Conservation (phyloP, 2,797 vertebrate genomes). For the Phylloscopus collybita region DNA sequence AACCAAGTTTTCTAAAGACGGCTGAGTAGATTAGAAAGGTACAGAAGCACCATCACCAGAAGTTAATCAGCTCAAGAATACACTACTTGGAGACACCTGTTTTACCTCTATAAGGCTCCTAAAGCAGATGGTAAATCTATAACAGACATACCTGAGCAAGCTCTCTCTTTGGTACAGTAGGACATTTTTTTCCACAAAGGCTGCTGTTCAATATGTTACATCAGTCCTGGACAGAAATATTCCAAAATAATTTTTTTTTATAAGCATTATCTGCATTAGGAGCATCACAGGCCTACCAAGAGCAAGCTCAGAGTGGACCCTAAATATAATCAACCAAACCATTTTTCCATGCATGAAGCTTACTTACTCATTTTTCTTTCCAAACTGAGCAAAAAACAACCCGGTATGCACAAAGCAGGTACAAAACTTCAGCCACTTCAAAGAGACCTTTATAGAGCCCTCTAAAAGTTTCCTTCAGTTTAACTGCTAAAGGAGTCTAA, state of each 20-base stretch:
- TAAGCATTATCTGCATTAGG: background rate
- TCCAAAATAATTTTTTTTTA: slow-evolving; percentile 43
- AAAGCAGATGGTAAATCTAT: background rate
- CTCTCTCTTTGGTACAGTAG: slow-evolving; percentile 54
- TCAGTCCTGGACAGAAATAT: slow-evolving; percentile 49
- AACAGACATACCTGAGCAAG: slow-evolving; percentile 30
- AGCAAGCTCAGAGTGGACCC: background rate
- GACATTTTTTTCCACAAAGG: slow-evolving; percentile 40
- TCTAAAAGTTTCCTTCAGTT: background rate
- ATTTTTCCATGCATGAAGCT: background rate
- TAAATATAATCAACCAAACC: background rate
- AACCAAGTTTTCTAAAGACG: background rate
- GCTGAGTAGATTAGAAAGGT: background rate
- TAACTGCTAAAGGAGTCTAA: background rate
- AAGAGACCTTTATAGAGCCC: background rate
- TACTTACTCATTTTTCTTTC: background rate
- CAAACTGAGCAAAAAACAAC: background rate
- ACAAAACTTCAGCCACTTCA: background rate
- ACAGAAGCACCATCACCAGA: background rate
- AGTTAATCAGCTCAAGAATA: background rate
- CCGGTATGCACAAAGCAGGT: accelerated
- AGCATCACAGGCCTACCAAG: background rate
- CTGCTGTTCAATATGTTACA: slow-evolving; percentile 48
- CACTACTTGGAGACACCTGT: background rate
- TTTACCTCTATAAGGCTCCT: background rate